Evolutionary conservation across 1,140 invertebrate genomes (phyloP).

Genomic region (Oedothorax gibbosus): DNA sequence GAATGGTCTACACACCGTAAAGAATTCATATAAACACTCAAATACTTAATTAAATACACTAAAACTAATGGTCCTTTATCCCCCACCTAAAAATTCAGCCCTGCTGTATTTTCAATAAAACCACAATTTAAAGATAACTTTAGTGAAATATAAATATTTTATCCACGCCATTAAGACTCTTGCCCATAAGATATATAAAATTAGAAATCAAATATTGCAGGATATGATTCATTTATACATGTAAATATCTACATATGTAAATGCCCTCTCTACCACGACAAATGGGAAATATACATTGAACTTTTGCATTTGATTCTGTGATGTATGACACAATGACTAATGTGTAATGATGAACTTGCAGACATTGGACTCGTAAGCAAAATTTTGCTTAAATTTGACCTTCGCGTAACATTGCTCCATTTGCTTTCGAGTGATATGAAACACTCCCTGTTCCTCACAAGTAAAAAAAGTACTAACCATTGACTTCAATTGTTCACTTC

Average conservation of each 20-base stretch:
- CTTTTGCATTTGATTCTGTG: neutral
- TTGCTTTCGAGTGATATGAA: too few relatives aligned
- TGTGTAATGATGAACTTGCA: too few relatives aligned
- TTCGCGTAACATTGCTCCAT: too few relatives aligned
- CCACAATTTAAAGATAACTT: neutral
- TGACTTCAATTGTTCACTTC: too few relatives aligned
- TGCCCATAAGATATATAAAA: slow-evolving; percentile 42
- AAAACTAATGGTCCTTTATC: slow-evolving; percentile 30
- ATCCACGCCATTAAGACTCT: neutral
- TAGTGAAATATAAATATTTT: neutral
- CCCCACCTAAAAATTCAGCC: neutral
- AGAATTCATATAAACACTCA: neutral
- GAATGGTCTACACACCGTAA: neutral
- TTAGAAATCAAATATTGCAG: slow-evolving; percentile 48
- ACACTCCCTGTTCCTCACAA: too few relatives aligned
- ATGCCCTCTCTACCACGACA: slow-evolving; percentile 36
- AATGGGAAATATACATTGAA: slow-evolving; percentile 33
- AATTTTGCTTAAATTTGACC: too few relatives aligned
- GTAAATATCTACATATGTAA: slow-evolving; percentile 54
- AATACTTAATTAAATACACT: slow-evolving; percentile 26
- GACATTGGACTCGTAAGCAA: too few relatives aligned
- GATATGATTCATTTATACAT: slow-evolving; percentile 51
- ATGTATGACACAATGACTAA: too few relatives aligned
- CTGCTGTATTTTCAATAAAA: slow-evolving; percentile 6
- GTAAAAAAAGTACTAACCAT: too few relatives aligned